Evolutionary conservation across 53 echinoderm and acorn worm species (phyloP).

Genomic region (Pentamera pediparva): DNA sequence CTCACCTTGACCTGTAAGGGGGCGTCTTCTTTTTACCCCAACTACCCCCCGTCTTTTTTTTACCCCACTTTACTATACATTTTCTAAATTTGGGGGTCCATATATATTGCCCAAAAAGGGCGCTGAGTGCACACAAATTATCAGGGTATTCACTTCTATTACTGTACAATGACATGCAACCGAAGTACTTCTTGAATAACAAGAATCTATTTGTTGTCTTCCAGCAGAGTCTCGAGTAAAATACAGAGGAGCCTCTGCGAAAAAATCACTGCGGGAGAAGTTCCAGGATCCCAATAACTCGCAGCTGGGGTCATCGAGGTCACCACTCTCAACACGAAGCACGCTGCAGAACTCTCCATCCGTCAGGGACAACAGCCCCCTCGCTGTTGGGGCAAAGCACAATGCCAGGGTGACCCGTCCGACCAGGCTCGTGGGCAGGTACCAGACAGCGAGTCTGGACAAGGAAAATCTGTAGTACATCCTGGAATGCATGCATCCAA

Average conservation of each 20-base stretch:
- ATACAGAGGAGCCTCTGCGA: background rate
- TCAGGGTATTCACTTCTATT: too few species aligned
- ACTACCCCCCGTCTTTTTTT: too few species aligned
- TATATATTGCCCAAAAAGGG: too few species aligned
- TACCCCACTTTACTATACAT: too few species aligned
- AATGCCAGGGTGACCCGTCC: background rate
- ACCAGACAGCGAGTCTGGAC: slow-evolving; percentile 1
- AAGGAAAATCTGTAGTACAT: slow-evolving; percentile 25
- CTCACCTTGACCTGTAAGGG: too few species aligned
- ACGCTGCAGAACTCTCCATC: slow-evolving; percentile 54
- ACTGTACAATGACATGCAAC: too few species aligned
- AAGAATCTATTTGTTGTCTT: too few species aligned
- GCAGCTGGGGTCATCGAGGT: slow-evolving; percentile 36
- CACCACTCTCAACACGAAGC: slow-evolving; percentile 75
- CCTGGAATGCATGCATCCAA: too few species aligned
- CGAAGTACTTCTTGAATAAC: too few species aligned
- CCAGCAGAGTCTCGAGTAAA: slow-evolving; percentile 18
- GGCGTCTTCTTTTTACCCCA: too few species aligned
- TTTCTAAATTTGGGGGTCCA: too few species aligned
- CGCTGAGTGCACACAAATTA: too few species aligned
- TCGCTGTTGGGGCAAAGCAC: slow-evolving; percentile 6
- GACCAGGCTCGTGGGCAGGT: slow-evolving; percentile 2
- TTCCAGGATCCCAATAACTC: slow-evolving; percentile 1
- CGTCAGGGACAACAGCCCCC: background rate
- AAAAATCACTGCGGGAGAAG: slow-evolving; percentile 34